phyloP scores from a whole-genome alignment of 2,888 invertebrate genomes.

The Muschampia plurimacula region DNA sequence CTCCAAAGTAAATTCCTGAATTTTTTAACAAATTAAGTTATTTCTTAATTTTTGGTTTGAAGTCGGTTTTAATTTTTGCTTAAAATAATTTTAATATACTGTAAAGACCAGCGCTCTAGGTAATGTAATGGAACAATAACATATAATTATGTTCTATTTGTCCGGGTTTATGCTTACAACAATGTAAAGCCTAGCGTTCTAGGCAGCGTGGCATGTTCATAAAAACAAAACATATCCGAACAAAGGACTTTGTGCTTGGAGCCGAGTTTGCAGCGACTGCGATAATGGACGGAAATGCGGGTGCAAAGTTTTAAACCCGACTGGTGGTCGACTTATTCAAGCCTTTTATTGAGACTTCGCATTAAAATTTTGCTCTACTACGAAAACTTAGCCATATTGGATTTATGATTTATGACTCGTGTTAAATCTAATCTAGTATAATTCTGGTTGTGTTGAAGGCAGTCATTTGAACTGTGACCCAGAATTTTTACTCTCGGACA shows the following conservation, averaged over 20 bases:
- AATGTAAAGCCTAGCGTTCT: not conserved
- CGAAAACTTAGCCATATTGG: not conserved
- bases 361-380: not conserved
- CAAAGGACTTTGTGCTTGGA: conserved; percentile 3
- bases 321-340: conserved; percentile 4
- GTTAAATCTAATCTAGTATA: not conserved
- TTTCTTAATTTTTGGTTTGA: no score
- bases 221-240: conserved; percentile 13
- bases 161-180: not conserved
- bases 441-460: not conserved
- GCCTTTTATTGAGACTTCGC: not conserved
- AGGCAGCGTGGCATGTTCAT: not conserved
- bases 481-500: not conserved
- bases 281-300: conserved; percentile 9
- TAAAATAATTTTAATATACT: no score
- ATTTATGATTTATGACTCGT: not conserved
- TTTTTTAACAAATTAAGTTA: no score
- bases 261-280: not conserved
- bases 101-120: no score
- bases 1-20: no score
- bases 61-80: no score
- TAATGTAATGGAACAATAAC: no score
- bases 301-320: conserved; percentile 11
- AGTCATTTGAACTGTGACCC: not conserved
- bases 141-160: no score